Evolutionary conservation across 2,888 invertebrate species (phyloP).

Genomic region (Hololepta plana): DNA sequence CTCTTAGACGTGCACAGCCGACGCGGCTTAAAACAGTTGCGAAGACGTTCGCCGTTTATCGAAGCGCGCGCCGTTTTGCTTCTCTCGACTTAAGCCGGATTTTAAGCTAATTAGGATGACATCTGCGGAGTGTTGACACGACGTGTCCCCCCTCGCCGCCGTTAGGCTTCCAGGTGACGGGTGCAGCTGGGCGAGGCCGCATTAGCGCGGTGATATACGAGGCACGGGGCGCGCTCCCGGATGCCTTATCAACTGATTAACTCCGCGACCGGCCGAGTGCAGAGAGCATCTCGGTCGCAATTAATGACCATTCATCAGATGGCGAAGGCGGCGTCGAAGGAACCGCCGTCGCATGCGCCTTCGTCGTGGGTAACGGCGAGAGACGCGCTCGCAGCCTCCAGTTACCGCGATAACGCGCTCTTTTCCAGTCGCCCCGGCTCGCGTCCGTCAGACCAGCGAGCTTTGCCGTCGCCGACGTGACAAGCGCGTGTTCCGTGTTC

Average conservation of each 20-base stretch:
- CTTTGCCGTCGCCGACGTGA: no score
- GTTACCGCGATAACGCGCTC: slow-evolving; percentile 19
- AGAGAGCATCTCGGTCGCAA: slow-evolving; percentile 19
- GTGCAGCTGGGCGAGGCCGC: no score
- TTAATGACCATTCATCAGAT: slow-evolving; percentile 21
- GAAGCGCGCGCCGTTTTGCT: no score
- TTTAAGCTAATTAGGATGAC: no score
- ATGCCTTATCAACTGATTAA: slow-evolving; percentile 21
- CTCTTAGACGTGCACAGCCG: no score
- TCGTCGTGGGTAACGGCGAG: slow-evolving; percentile 12
- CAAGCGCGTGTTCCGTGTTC: slow-evolving; percentile 3
- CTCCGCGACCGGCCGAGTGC: slow-evolving; percentile 17
- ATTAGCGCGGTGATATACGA: slow-evolving; percentile 14
- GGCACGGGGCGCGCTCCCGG: slow-evolving; percentile 15
- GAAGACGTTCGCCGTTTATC: no score
- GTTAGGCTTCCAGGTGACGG: no score
- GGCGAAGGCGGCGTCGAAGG: slow-evolving; percentile 15
- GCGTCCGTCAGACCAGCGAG: slow-evolving; percentile 2
- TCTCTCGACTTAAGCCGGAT: no score
- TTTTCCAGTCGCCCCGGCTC: slow-evolving; percentile 12
- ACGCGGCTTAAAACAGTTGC: no score
- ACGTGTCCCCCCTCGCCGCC: no score
- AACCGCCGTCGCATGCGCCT: slow-evolving; percentile 18
- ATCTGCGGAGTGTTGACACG: no score
- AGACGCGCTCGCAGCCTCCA: slow-evolving; percentile 22